These are phyloP conservation scores for Calameuta pallipes DNA, from an alignment of 2,888 invertebrate species.

Conservation along the genomic window DNA sequence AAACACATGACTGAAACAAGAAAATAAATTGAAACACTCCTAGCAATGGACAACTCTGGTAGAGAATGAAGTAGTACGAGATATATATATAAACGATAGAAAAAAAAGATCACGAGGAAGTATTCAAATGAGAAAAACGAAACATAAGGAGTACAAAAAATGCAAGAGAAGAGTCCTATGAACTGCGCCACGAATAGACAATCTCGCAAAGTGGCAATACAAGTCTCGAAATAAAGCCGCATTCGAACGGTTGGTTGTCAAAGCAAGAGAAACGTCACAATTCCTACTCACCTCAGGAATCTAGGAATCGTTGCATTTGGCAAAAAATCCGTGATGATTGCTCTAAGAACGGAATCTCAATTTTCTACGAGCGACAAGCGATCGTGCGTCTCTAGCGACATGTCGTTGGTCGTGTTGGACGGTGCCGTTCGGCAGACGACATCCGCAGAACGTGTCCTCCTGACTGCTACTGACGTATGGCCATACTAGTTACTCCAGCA, in stretches of 20 bases:
- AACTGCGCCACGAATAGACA: neutral
- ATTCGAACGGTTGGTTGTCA: slow-evolving; percentile 14
- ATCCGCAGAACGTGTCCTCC: neutral
- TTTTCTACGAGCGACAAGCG: neutral
- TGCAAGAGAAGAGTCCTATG: neutral
- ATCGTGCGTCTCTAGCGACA: neutral
- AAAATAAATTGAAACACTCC: neutral
- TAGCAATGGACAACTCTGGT: neutral
- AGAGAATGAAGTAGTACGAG: neutral
- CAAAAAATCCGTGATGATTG: neutral
- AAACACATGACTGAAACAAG: neutral
- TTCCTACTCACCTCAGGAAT: slow-evolving; percentile 28
- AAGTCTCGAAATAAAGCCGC: slow-evolving; percentile 9
- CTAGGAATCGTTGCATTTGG: slow-evolving; percentile 27
- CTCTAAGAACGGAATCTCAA: neutral
- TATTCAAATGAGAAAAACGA: neutral
- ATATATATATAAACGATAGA: neutral
- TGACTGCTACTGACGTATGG: neutral
- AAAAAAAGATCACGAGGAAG: neutral
- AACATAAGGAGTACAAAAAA: neutral
- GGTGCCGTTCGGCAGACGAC: neutral
- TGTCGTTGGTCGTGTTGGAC: neutral
- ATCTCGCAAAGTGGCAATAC: neutral
- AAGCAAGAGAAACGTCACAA: slow-evolving; percentile 16
- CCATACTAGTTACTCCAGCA: neutral